Base-by-base conservation (phyloP, 2,113 vertebrate species). In the Cairina moschata region DNA sequence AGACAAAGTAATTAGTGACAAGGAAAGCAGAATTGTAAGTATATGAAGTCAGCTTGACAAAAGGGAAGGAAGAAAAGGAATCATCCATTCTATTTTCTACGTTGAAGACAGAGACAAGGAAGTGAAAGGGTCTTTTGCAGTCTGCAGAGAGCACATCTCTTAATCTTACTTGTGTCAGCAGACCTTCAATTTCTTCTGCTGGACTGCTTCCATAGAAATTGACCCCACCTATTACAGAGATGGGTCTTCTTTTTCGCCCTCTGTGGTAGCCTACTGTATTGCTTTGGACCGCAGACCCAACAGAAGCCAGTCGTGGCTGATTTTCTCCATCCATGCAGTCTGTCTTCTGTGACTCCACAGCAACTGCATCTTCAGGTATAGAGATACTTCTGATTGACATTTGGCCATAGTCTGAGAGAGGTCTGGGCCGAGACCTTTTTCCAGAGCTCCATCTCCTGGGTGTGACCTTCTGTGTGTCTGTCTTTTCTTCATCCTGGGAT, bases 381-480 rank as follows among this genome's bases (percentile, higher is more conserved):
- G 98, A 98, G 82, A 98, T 97, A 91, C 98, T 99, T 87, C 98
- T 98, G 94, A 98, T 91, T 1, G 95, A 78, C 91, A 98, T 96
- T 88, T 99, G 99, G 46, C 98, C 98, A 13, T 99, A 99, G 97
- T 99, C 99, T 16, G 99, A 99, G 68, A 99, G 98, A 9, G 99
- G 99, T 58, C 99, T 98, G 36, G 99, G 99, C 72, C 98, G 97
- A 1, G 97, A 93, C 84, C 97, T 98, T 97, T 66, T 97, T 85
- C 97, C 98, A 95, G 97, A 98, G 86, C 95, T 98, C 98, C 97
- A 98, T 93, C 95, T 98, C 98, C 96, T 98, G 69, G 59, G 86
- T 83, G 73, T 95, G 71, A 81, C 92, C 63, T 96, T 98, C 77
- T 97, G 98, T 28, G 85, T 68, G 23, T 98, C 98, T 6, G 91